Percentiles rank a stretch among this genome's conserved stretches.
Conservation (phyloP, 2,113 vertebrate species). For the Opisthocomus hoazin region DNA sequence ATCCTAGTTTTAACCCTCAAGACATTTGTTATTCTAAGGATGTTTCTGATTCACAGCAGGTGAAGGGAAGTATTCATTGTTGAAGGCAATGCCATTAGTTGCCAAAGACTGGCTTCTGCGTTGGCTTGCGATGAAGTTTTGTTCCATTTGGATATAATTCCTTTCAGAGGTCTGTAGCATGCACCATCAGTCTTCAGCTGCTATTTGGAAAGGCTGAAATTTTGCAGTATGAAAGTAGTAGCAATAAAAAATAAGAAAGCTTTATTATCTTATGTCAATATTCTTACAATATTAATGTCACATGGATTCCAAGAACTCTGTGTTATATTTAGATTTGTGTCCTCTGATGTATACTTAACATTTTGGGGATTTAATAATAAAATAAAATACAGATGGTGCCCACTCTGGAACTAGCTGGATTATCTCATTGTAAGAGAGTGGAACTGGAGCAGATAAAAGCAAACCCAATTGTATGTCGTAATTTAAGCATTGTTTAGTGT, state of each 20-base stretch:
- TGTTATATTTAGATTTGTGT: background rate
- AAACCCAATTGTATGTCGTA: background rate
- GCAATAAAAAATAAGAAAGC: background rate
- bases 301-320: background rate
- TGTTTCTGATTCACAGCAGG: background rate
- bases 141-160: background rate
- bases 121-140: background rate
- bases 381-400: background rate
- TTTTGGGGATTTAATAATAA: background rate
- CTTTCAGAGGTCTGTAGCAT: background rate
- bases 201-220: background rate
- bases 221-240: background rate
- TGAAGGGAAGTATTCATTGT: background rate
- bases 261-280: background rate
- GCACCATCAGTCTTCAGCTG: background rate
- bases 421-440: background rate
- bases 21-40: background rate
- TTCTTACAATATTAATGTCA: background rate
- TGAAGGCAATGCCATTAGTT: background rate
- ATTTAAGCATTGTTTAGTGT: background rate
- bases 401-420: background rate
- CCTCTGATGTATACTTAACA: background rate
- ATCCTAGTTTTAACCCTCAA: background rate
- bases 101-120: background rate
- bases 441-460: background rate